Conservation (phyloP, 2,888 invertebrate species). For the Eurois occulta region DNA sequence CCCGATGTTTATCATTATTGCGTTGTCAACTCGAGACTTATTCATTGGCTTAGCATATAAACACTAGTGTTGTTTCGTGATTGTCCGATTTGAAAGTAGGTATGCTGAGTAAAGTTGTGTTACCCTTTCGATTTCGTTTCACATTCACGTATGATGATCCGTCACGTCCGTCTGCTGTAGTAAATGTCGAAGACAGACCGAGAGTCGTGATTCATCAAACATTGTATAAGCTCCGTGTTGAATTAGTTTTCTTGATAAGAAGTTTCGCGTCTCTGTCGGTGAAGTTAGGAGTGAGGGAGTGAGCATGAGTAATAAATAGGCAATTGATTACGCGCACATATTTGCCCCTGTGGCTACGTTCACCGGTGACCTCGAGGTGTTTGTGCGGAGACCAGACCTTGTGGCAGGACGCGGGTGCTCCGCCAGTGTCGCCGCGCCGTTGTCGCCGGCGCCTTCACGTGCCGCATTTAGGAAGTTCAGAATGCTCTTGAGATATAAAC, state of each 20-base stretch:
- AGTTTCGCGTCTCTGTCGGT: conserved; percentile 53
- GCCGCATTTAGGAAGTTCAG: conserved; percentile 68
- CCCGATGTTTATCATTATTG: conserved; percentile 57
- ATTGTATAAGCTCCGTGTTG: conserved; percentile 30
- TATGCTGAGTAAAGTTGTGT: conserved; percentile 34
- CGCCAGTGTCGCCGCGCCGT: conserved; percentile 67
- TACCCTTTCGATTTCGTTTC: conserved; percentile 59
- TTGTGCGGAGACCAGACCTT: conserved; percentile 82
- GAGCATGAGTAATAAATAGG: conserved; percentile 66
- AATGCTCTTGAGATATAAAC: conserved; percentile 70
- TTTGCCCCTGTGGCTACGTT: conserved; percentile 80
- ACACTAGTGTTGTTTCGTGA: conserved; percentile 43
- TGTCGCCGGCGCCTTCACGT: conserved; percentile 62
- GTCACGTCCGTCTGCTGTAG: conserved; percentile 33
- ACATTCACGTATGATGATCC: conserved; percentile 55
- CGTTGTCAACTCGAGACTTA: conserved; percentile 50
- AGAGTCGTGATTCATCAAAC: conserved; percentile 38
- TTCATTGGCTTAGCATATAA: conserved; percentile 38
- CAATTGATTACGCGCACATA: conserved; percentile 78
- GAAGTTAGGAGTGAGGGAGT: conserved; percentile 61
- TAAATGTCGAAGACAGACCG: conserved; percentile 32
- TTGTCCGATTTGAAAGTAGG: conserved; percentile 62
- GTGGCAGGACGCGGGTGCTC: conserved; percentile 78
- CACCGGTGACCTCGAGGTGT: conserved; percentile 85
- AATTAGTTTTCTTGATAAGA: conserved; percentile 53